Base-by-base conservation (phyloP, 2,797 vertebrate species). In the Myiothlypis chrysogaster region DNA sequence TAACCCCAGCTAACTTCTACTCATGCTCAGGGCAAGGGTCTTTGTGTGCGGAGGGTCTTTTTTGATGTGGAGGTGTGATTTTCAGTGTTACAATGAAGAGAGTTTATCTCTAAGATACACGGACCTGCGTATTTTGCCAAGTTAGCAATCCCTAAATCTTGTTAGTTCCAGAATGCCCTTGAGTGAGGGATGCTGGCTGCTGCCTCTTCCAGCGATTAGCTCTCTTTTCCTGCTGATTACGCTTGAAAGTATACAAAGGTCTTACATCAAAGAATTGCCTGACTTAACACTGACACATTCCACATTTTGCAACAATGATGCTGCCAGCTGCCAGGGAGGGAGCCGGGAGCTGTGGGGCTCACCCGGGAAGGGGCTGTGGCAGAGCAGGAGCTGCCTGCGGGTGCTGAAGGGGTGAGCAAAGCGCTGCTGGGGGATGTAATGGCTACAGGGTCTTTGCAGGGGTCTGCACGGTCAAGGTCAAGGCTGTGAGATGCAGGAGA, bases 361-460 rank as follows among this genome's bases (percentile, higher is more conserved):
- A 4, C 47, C 9, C 1, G 0, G 20, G 35, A 8, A 20, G 9
- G 14, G 9, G 20, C 24, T 24, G 43, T 4, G 15, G 12, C 5
- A 1, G 41, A 44, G 28, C 27, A 8, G 55, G 46, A 23, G 27
- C 50, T 47, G 65, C 8, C 61, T 9, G n/a, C 15, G 28, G 1
- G 9, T 34, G 47, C 69, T 57, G 37, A 6, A 28, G 41, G 1
- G 3, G 19, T 25, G 49, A 28, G 2, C 65, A 16, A 30, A 82
- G 56, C 41, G 11, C 30, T 56, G 43, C 17, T 39, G 57, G 8
- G 23, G 13, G 6, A 6, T 0, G 1, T n/a, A 24, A 55, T 46
- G 65, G 46, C 34, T 21, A 8, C 46, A 52, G 24, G 57, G 37
- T 18, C 27, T 35, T 69, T 41, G 39, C 10, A 6, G 28, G 76